phyloP scores from a whole-genome alignment of 2,888 invertebrate species.

The Cacoxenus indagator region DNA sequence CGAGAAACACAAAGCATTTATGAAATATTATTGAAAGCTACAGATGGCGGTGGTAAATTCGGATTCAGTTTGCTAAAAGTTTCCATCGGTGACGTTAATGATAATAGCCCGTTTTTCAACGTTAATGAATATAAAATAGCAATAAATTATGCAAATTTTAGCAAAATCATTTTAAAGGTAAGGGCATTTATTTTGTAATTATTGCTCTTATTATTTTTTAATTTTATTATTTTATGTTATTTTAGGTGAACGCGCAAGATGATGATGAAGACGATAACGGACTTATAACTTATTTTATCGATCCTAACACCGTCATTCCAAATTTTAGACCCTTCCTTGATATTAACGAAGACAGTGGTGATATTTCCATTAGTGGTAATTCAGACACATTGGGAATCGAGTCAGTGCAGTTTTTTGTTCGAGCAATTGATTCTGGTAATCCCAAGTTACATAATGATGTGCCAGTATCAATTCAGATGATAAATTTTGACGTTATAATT shows the following conservation, averaged over 20 bases:
- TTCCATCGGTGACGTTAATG: slow-evolving; percentile 86
- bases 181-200: slow-evolving; percentile 29
- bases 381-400: background rate
- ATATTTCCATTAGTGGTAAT: slow-evolving; percentile 32
- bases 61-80: slow-evolving; percentile 84
- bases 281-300: slow-evolving; percentile 82
- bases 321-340: slow-evolving; percentile 79
- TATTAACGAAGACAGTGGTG: slow-evolving; percentile 75
- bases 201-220: background rate
- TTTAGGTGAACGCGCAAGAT: slow-evolving; percentile 80
- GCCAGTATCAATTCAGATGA: slow-evolving; percentile 84
- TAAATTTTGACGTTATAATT: slow-evolving; percentile 78
- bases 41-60: slow-evolving; percentile 84
- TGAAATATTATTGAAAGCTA: slow-evolving; percentile 85
- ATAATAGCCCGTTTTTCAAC: slow-evolving; percentile 84
- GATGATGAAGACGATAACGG: slow-evolving; percentile 82
- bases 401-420: slow-evolving; percentile 86
- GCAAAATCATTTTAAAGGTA: slow-evolving; percentile 76
- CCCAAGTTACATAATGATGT: slow-evolving; percentile 84
- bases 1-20: slow-evolving; percentile 79
- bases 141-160: slow-evolving; percentile 75
- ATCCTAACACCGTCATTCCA: slow-evolving; percentile 76
- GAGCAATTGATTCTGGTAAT: slow-evolving; percentile 86
- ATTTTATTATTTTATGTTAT: slow-evolving; percentile 27
- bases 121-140: slow-evolving; percentile 84